Evolutionary conservation across 2,797 vertebrate genomes (phyloP).

Genomic region (Clarias laeviceps): DNA sequence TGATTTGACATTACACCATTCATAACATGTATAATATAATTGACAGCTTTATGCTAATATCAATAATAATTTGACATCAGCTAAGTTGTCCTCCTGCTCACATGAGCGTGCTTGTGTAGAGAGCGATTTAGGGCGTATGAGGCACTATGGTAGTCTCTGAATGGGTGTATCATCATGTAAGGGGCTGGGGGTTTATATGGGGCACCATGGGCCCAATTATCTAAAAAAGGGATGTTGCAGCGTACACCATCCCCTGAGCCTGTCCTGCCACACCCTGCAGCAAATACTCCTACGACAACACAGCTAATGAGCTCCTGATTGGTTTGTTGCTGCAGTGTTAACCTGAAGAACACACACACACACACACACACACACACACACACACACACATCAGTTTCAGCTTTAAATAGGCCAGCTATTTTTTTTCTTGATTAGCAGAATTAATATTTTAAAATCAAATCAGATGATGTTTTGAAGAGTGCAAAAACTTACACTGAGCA

Average conservation of each 20-base stretch:
- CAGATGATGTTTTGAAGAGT: background rate
- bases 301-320: conserved; percentile 79
- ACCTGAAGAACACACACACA: conserved; percentile 55
- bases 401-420: conserved; percentile 15
- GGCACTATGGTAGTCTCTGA: conserved; percentile 28
- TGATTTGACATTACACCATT: background rate
- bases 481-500: background rate
- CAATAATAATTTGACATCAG: background rate
- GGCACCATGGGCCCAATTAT: conserved; percentile 59
- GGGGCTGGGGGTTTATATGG: conserved; percentile 34
- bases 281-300: conserved; percentile 75
- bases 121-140: conserved; percentile 1
- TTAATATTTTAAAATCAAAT: background rate
- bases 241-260: conserved; percentile 37
- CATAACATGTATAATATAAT: conserved; percentile 2
- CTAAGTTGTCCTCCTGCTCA: background rate
- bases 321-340: conserved; percentile 57
- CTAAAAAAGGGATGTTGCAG: conserved; percentile 41
- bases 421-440: conserved; percentile 32
- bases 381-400: conserved; percentile 19
- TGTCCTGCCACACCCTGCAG: conserved; percentile 65
- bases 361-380: too few species aligned
- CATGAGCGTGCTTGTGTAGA: background rate
- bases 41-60: background rate
- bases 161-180: conserved; percentile 24